Evolutionary conservation across 2,113 vertebrate species (phyloP), one percentile per base, ranked within the genome.

Genomic region (Brachyhypopomus gauderio): DNA sequence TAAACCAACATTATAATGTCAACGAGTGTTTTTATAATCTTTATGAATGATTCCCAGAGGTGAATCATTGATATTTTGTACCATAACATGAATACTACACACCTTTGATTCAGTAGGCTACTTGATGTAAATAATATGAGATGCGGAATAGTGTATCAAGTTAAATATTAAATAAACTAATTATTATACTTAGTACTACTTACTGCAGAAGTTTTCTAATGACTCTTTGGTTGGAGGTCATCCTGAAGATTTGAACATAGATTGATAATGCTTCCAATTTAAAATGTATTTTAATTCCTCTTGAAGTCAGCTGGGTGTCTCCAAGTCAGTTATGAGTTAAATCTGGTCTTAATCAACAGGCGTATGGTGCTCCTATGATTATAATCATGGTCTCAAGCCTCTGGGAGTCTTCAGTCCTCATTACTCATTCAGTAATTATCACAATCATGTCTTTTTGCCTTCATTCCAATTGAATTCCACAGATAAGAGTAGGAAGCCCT

Each of bases 381-480:
- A 81, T 87, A 83, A 92, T 91, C 85, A 69, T 74, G 87, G 85
- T 80, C 85, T 84, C 81, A 78, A 81, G 83, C 83, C 66, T 72
- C 36, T 69, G 77, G 81, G 73, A 77, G 87, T 85, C 79, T 86
- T 85, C 88, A 89, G 85, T 86, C 85, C 79, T 82, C 84, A 86
- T 91, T 88, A 87, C 90, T 85, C 86, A 91, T 92, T 90, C 90
- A 91, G 86, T 85, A 86, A 87, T 88, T 90, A 87, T 88, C 67
- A 56, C 90, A 90, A 90, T 91, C 86, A 86, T 48, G 84, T 90
- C 87, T 85, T 76, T 71, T 86, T 87, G 81, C 74, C 70, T 41
- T 79, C 73, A 56, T 85, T 85, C 75, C 88, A 89, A 89, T 88
- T 89, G 85, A 89, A 85, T 87, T 84, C 77, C 82, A 74, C 81